A percentile compares a stretch with the other conserved stretches of the same genome.
These are phyloP conservation scores for Caradrina clavipalpis DNA, from an alignment of 2,888 invertebrate genomes.

Conservation along the genomic window DNA sequence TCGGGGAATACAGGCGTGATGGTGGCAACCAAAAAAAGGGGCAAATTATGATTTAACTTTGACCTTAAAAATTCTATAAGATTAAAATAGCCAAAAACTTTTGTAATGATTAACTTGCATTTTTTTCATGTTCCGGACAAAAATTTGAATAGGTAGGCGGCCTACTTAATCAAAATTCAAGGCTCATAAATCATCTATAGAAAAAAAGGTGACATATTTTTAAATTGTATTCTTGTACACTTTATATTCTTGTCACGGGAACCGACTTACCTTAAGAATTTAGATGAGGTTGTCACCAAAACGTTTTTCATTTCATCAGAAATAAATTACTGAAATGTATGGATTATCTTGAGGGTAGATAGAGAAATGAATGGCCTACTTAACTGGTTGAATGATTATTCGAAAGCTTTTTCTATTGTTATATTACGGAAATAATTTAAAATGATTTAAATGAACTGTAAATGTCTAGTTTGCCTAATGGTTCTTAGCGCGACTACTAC, in stretches of 20 bases:
- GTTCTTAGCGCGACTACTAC: too few relatives aligned
- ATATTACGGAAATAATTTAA: too few relatives aligned
- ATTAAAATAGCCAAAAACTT: too few relatives aligned
- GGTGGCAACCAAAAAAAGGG: too few relatives aligned
- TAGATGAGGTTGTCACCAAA: conserved; percentile 49
- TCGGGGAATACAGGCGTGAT: too few relatives aligned
- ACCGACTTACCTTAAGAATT: conserved; percentile 40
- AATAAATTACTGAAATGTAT: conserved; percentile 36
- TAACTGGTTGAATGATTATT: background rate
- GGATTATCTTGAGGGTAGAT: conserved; percentile 24
- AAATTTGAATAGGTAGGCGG: conserved; percentile 5
- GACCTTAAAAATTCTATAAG: too few relatives aligned
- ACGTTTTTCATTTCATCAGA: conserved; percentile 34
- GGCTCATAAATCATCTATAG: conserved; percentile 46
- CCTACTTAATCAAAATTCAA: conserved; percentile 36
- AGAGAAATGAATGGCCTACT: background rate
- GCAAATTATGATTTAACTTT: too few relatives aligned
- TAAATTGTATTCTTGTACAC: conserved; percentile 35
- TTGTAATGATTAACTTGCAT: background rate
- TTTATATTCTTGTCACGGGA: conserved; percentile 46
- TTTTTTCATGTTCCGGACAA: background rate
- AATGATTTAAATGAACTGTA: too few relatives aligned
- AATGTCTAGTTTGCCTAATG: too few relatives aligned
- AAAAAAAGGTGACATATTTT: conserved; percentile 47
- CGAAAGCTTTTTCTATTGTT: too few relatives aligned